A percentile compares a stretch with the other conserved stretches of the same genome.
These are phyloP conservation scores for Chlorodrepanis virens DNA, from an alignment of 2,113 vertebrate species.

Conservation along the genomic window DNA sequence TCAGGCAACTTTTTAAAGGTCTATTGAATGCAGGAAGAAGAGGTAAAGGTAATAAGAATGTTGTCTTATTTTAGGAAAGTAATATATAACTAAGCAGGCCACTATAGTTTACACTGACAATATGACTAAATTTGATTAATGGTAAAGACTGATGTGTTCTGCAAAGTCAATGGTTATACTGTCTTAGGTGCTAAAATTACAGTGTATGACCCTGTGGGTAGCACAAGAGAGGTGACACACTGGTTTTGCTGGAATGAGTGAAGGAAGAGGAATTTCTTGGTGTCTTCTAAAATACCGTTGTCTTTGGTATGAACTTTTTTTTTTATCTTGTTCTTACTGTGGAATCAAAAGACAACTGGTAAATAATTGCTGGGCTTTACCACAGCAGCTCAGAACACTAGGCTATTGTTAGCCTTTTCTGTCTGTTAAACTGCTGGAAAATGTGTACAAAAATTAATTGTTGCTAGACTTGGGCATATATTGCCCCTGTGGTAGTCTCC, in stretches of 20 bases:
- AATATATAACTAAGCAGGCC: not conserved
- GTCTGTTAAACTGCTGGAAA: not conserved
- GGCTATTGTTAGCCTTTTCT: constrained; percentile 1
- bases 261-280: not conserved
- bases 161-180: not conserved
- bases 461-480: not conserved
- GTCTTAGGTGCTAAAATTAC: not conserved
- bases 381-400: not conserved
- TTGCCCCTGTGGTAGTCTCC: not conserved
- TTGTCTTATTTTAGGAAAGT: not conserved
- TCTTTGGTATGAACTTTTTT: not conserved
- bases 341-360: not conserved
- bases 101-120: not conserved
- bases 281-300: not conserved
- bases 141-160: not conserved
- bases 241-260: not conserved
- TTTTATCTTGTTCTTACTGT: not conserved
- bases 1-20: not conserved
- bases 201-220: not conserved
- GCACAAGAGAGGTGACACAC: not conserved
- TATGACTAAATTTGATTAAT: not conserved
- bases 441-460: not conserved
- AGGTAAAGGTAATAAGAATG: not conserved
- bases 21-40: not conserved
- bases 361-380: not conserved